Evolutionary conservation across 2,888 invertebrate genomes (phyloP).

Genomic region (Zele albiditarsus): DNA sequence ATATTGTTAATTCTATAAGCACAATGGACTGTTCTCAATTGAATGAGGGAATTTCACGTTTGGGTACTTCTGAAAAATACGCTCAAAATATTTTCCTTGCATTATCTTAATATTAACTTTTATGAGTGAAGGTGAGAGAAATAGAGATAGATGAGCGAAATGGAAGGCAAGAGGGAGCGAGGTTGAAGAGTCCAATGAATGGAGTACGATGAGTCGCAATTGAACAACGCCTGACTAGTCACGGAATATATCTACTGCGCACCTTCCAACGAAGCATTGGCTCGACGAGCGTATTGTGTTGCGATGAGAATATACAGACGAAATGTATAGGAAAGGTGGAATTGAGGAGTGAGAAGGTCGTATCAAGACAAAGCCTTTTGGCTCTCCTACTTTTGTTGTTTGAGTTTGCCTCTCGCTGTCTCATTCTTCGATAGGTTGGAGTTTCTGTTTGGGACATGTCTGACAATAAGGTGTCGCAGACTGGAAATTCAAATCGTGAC

Average conservation of each 20-base stretch:
- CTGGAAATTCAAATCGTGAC: constrained; percentile 23
- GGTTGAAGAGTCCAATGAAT: constrained; percentile 6
- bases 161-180: neutral
- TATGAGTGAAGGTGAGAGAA: neutral
- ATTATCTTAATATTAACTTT: neutral
- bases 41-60: no score
- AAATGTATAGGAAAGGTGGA: constrained; percentile 16
- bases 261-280: constrained; percentile 23
- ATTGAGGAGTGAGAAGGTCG: constrained; percentile 24
- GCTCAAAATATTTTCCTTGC: no score
- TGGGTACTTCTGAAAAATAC: no score
- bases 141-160: neutral
- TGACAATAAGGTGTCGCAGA: constrained; percentile 34
- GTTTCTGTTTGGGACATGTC: constrained; percentile 34
- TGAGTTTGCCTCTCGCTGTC: neutral
- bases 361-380: constrained; percentile 31
- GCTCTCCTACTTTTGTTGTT: neutral
- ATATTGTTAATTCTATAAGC: no score
- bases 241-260: constrained; percentile 37
- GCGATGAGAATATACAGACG: constrained; percentile 21
- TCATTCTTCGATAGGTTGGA: constrained; percentile 31
- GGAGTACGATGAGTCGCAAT: constrained; percentile 31
- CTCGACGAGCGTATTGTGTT: constrained; percentile 41
- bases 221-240: constrained; percentile 39
- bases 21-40: no score